Conservation (phyloP, 2,888 invertebrate genomes). For the Carabus problematicus region DNA sequence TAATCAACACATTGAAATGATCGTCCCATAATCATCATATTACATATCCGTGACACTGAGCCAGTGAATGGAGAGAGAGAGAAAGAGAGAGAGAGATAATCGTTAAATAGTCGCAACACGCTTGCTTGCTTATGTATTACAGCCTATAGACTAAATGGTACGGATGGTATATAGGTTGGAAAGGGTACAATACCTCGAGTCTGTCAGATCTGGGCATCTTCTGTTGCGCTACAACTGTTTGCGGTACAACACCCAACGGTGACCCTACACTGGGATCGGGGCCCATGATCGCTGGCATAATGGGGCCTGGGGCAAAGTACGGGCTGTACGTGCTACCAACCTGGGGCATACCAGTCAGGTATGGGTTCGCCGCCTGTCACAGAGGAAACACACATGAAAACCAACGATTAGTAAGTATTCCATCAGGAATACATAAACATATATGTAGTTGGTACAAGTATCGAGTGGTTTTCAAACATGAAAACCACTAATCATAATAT, state of each 20-base stretch:
- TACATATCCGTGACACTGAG: neutral
- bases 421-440: neutral
- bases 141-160: constrained; percentile 17
- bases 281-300: constrained; percentile 89
- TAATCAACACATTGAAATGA: constrained; percentile 9
- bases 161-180: constrained; percentile 15
- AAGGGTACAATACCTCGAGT: constrained; percentile 81
- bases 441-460: neutral
- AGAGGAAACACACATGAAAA: constrained; percentile 47
- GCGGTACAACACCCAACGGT: constrained; percentile 83
- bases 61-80: neutral
- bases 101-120: constrained; percentile 18
- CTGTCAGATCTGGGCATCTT: constrained; percentile 95
- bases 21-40: too few species aligned
- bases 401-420: neutral
- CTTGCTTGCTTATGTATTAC: neutral
- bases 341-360: constrained; percentile 89
- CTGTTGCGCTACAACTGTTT: constrained; percentile 87
- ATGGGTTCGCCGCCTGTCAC: constrained; percentile 86
- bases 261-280: constrained; percentile 85
- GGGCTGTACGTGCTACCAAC: constrained; percentile 90
- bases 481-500: constrained; percentile 50
- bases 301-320: constrained; percentile 86
- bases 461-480: neutral
- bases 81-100: constrained; percentile 20